Evolutionary conservation across 2,113 vertebrate genomes (phyloP).

Genomic region (Callipepla californica): DNA sequence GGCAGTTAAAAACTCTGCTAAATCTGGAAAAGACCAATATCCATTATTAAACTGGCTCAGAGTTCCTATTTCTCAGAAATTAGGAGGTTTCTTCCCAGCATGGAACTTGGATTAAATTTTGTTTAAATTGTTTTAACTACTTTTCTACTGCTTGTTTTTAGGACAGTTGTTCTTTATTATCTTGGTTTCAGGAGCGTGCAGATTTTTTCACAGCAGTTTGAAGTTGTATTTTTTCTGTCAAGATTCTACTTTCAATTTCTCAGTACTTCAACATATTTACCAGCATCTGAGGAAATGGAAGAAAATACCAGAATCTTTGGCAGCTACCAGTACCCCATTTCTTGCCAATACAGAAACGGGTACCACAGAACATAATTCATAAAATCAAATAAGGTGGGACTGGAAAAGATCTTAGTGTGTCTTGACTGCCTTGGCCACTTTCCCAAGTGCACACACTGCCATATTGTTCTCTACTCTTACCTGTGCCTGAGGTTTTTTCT

Average conservation of each 20-base stretch:
- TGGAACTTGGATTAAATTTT: conserved; percentile 38
- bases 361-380: neutral
- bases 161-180: conserved; percentile 35
- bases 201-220: neutral
- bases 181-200: neutral
- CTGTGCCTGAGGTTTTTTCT: neutral
- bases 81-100: conserved; percentile 40
- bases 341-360: neutral
- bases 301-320: neutral
- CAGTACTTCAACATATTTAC: neutral
- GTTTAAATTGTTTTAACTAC: conserved; percentile 45
- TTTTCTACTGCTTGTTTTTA: conserved; percentile 27
- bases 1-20: conserved; percentile 14
- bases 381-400: neutral
- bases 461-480: neutral
- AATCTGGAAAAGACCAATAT: conserved; percentile 46
- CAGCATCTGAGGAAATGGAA: neutral
- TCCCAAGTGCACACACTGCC: neutral
- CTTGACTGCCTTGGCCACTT: neutral
- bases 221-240: neutral
- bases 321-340: neutral
- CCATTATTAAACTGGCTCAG: conserved; percentile 41
- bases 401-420: neutral
- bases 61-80: conserved; percentile 66
- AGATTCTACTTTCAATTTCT: neutral